Evolutionary conservation across 2,797 vertebrate genomes (phyloP).

Genomic region (Mus minutoides): DNA sequence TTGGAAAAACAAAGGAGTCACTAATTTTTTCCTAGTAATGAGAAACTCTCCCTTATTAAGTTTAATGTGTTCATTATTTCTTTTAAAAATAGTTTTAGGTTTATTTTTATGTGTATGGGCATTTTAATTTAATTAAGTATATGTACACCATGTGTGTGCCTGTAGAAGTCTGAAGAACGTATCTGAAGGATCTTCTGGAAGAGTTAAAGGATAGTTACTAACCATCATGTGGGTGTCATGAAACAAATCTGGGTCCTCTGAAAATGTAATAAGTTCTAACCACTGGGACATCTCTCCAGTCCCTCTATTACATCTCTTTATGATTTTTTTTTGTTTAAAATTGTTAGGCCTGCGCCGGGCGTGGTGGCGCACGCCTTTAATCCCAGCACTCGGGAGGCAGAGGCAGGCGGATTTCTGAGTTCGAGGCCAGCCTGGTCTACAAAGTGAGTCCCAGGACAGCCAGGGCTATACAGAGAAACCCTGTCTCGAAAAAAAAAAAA

Average conservation of each 20-base stretch:
- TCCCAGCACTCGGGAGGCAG: too few species aligned
- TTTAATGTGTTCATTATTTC: constrained; percentile 33
- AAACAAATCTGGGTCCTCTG: neutral
- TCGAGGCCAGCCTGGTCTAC: too few species aligned
- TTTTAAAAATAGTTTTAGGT: constrained; percentile 9
- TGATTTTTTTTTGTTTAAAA: constrained; percentile 37
- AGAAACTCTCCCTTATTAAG: constrained; percentile 42
- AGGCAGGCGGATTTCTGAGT: too few species aligned
- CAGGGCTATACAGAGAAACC: too few species aligned
- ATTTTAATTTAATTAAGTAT: neutral
- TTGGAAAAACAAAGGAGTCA: constrained; percentile 51
- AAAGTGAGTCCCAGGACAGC: too few species aligned
- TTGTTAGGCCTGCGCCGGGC: constrained; percentile 42
- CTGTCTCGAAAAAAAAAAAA: too few species aligned
- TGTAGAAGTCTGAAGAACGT: neutral
- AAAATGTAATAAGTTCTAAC: neutral
- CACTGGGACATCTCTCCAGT: too few species aligned
- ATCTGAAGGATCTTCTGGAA: neutral
- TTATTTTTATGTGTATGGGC: neutral
- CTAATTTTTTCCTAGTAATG: constrained; percentile 46
- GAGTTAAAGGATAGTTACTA: neutral
- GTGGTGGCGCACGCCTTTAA: too few species aligned
- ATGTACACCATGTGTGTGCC: neutral
- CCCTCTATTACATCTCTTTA: neutral
- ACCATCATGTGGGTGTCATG: neutral